Conservation (phyloP, 1,140 invertebrate species). For the Drosophila obscura region DNA sequence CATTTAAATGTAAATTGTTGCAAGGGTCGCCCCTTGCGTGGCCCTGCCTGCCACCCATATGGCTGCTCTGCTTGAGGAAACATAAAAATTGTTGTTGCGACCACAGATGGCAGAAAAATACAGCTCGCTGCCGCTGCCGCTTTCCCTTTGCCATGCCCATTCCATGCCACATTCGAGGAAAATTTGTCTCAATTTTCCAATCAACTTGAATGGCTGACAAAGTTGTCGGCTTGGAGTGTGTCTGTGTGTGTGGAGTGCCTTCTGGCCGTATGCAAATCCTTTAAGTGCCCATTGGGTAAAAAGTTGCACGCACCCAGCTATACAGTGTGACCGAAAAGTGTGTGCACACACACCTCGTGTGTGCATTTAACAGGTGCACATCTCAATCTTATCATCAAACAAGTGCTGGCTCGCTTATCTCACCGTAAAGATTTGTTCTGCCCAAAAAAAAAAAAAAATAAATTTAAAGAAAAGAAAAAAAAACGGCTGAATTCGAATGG, state of each 20-base stretch:
- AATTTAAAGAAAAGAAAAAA: too few relatives aligned
- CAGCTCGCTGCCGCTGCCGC: neutral
- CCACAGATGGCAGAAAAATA: neutral
- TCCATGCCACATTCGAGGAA: slow-evolving; percentile 4
- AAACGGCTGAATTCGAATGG: neutral
- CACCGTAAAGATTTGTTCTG: slow-evolving; percentile 8
- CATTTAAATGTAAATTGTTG: slow-evolving; percentile 61
- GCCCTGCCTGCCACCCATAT: too few relatives aligned
- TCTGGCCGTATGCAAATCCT: slow-evolving; percentile 34
- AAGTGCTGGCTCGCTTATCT: neutral
- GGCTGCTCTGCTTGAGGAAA: too few relatives aligned
- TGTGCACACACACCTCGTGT: neutral
- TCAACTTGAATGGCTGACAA: slow-evolving; percentile 9
- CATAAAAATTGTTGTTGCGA: neutral
- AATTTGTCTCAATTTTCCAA: slow-evolving; percentile 56
- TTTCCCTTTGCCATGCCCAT: too few relatives aligned
- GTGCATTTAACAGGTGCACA: neutral
- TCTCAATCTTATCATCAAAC: slow-evolving; percentile 18
- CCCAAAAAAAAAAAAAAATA: neutral
- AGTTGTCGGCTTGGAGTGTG: neutral
- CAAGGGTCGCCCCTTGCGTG: neutral
- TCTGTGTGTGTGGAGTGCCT: too few relatives aligned
- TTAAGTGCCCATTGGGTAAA: slow-evolving; percentile 35
- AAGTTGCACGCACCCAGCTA: too few relatives aligned
- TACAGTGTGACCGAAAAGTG: slow-evolving; percentile 15